Conservation (phyloP, 2,888 invertebrate genomes). For the Polydrusus tereticollis region DNA sequence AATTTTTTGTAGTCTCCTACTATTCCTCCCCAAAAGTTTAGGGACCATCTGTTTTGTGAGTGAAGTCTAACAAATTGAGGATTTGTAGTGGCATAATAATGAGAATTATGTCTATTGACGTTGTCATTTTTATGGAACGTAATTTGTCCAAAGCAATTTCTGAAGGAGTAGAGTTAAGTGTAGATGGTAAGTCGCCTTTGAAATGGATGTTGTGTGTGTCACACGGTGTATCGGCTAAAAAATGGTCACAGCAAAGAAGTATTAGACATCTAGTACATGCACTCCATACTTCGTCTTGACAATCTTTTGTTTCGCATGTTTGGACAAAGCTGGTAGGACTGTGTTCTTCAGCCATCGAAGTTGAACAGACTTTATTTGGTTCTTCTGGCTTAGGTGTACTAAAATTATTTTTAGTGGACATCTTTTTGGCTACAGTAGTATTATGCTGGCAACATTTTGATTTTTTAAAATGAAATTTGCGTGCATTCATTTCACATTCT, state of each 20-base stretch:
- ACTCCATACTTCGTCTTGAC: background rate
- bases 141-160: too few relatives aligned
- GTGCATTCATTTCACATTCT: background rate
- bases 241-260: background rate
- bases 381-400: too few relatives aligned
- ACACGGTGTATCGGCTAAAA: background rate
- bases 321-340: background rate
- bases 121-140: too few relatives aligned
- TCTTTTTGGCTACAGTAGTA: background rate
- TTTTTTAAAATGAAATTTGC: background rate
- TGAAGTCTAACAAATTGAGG: too few relatives aligned
- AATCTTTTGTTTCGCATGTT: background rate
- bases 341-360: background rate
- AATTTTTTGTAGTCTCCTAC: too few relatives aligned
- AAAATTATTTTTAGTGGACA: background rate
- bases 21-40: too few relatives aligned
- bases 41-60: too few relatives aligned
- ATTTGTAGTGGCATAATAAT: too few relatives aligned
- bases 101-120: too few relatives aligned
- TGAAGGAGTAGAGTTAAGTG: too few relatives aligned
- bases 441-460: background rate
- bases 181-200: too few relatives aligned
- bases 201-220: background rate
- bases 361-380: background rate
- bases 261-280: background rate